These are phyloP conservation scores for Temnothorax unifasciatus DNA, from an alignment of 2,888 invertebrate genomes.

Conservation along the genomic window DNA sequence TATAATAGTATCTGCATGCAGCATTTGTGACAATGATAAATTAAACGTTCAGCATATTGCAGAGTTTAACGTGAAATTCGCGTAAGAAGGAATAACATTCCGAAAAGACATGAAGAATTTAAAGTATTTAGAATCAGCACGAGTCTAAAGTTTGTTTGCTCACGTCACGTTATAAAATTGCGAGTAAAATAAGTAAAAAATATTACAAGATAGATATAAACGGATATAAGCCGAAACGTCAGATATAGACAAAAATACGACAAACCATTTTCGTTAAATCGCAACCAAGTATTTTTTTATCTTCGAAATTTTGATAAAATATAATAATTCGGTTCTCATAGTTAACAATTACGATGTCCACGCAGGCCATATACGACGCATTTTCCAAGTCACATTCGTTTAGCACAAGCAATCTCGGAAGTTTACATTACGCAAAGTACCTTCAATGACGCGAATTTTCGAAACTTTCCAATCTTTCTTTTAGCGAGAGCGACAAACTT, in stretches of 20 bases:
- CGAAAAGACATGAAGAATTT: not conserved
- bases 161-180: not conserved
- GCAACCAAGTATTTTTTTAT: not conserved
- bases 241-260: not conserved
- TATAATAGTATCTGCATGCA: not conserved
- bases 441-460: conserved; percentile 52
- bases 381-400: conserved; percentile 57
- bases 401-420: conserved; percentile 55
- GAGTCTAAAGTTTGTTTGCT: not conserved
- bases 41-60: not conserved
- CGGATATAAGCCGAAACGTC: not conserved
- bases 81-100: not conserved
- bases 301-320: conserved; percentile 17
- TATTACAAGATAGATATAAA: not conserved
- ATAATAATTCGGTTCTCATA: not conserved
- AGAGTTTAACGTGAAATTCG: not conserved
- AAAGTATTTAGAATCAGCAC: not conserved
- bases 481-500: conserved; percentile 45
- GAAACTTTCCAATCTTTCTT: conserved; percentile 60
- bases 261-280: not conserved
- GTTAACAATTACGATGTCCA: conserved; percentile 18
- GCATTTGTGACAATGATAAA: not conserved
- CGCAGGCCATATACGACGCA: not conserved
- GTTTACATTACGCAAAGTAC: conserved; percentile 59
- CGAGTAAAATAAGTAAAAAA: not conserved